A percentile compares a stretch with the other conserved stretches of the same genome.
These are phyloP conservation scores for Leistus spinibarbis DNA, from an alignment of 2,888 invertebrate species.

Conservation along the genomic window DNA sequence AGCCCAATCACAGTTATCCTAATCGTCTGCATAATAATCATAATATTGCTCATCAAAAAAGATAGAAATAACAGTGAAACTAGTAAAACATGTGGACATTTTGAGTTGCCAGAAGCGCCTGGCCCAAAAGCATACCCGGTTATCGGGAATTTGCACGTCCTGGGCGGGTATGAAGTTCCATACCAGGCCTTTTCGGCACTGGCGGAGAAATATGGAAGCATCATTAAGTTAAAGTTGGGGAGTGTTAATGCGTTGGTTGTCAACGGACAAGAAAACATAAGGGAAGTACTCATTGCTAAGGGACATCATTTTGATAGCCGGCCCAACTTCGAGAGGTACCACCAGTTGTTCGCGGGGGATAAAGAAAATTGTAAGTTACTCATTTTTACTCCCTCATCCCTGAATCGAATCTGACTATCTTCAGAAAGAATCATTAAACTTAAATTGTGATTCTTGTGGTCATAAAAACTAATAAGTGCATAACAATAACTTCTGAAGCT, in stretches of 20 bases:
- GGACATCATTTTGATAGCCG: slow-evolving; percentile 68
- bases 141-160: slow-evolving; percentile 63
- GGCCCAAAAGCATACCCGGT: slow-evolving; percentile 63
- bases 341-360: slow-evolving; percentile 67
- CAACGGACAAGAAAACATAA: slow-evolving; percentile 64
- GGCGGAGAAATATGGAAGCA: slow-evolving; percentile 60
- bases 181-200: slow-evolving; percentile 65
- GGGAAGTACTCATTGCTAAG: slow-evolving; percentile 63
- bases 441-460: too few relatives aligned
- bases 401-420: too few relatives aligned
- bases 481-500: too few relatives aligned
- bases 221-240: slow-evolving; percentile 63
- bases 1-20: slow-evolving; percentile 20
- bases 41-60: slow-evolving; percentile 4
- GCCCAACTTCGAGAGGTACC: slow-evolving; percentile 68
- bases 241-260: slow-evolving; percentile 63
- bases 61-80: neutral
- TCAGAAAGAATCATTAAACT: too few relatives aligned
- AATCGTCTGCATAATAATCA: slow-evolving; percentile 2
- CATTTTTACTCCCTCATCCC: too few relatives aligned
- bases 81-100: slow-evolving; percentile 11
- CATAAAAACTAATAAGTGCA: too few relatives aligned
- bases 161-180: slow-evolving; percentile 64
- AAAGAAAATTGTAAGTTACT: slow-evolving; percentile 70
- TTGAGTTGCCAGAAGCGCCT: slow-evolving; percentile 56